Base-by-base conservation (phyloP, 2,113 vertebrate species). In the Petromus typicus region DNA sequence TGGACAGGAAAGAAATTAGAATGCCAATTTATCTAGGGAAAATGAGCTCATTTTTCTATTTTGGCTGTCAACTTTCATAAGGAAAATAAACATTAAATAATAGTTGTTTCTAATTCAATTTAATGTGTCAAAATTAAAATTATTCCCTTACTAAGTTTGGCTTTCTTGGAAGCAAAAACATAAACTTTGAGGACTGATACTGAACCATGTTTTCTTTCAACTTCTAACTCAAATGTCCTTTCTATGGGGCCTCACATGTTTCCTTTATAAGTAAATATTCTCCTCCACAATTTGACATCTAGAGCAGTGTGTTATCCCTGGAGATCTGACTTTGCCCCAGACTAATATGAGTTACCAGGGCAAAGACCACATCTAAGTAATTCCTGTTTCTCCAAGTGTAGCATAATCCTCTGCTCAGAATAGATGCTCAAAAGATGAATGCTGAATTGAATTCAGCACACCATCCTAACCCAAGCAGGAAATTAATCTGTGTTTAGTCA, bases 51-150 rank as follows among this genome's bases (percentile, higher is more conserved):
- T 92, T 76, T 96, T 81, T 95, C 51, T 51, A 83, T 87, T 64
- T 93, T 76, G 45, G 5, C 51, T 88, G 66, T 73, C 88, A 94
- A 56, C 16, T 91, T 94, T 89, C 75, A 79, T 56, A 76, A 71
- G 23, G 18, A 92, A 94, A 92, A 75, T 25, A 4, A 79, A 4
- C 51, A 66, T 37, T 83, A 90, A 69, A 75, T 9, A 89, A 78
- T 18, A 37, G 3, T 43, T 59, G 18, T 67, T 80, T 91, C 85
- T 64, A 93, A 90, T 63, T 83, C 73, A 76, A n/a, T 87, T 86
- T 43, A 48, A 7, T 51, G 22, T 75, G 10, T 34, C 40, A 89
- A 92, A 89, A 87, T 76, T 80, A 84, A 67, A 73, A 66, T 2
- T 37, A 90, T 90, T 85, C 88, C 34, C 79, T 92, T 93, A 61